Evolutionary conservation across 2,888 invertebrate genomes (phyloP).

Genomic region (Dicycla oo): DNA sequence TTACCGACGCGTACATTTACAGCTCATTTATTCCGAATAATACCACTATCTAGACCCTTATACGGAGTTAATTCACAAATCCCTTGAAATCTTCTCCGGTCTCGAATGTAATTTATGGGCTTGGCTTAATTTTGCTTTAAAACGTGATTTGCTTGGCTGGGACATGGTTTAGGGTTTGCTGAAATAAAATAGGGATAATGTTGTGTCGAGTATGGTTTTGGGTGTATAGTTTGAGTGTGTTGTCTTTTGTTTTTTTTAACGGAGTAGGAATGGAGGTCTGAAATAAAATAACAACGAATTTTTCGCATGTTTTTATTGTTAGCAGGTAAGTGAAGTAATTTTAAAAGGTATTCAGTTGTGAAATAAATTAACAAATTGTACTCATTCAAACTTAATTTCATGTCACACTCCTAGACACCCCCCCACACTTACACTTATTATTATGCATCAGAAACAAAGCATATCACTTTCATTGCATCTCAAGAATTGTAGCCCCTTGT

Average conservation of each 20-base stretch:
- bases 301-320: no score
- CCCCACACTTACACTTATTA: no score
- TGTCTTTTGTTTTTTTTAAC: neutral
- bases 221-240: neutral
- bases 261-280: no score
- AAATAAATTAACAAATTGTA: neutral
- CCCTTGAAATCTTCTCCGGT: slow-evolving; percentile 73
- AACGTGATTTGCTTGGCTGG: slow-evolving; percentile 69
- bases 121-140: slow-evolving; percentile 69
- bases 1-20: slow-evolving; percentile 71
- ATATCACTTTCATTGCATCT: no score
- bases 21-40: slow-evolving; percentile 75
- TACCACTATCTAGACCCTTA: slow-evolving; percentile 66
- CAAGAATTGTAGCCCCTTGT: no score
- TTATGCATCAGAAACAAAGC: no score
- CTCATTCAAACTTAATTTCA: no score
- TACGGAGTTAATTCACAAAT: slow-evolving; percentile 73
- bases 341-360: neutral
- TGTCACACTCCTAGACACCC: no score
- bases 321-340: no score
- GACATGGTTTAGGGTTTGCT: slow-evolving; percentile 44
- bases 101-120: slow-evolving; percentile 78
- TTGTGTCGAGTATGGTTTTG: neutral
- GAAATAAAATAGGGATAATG: slow-evolving; percentile 33
- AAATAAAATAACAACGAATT: no score